Conservation (phyloP, 2,113 vertebrate genomes). For the Morphnarchus princeps region DNA sequence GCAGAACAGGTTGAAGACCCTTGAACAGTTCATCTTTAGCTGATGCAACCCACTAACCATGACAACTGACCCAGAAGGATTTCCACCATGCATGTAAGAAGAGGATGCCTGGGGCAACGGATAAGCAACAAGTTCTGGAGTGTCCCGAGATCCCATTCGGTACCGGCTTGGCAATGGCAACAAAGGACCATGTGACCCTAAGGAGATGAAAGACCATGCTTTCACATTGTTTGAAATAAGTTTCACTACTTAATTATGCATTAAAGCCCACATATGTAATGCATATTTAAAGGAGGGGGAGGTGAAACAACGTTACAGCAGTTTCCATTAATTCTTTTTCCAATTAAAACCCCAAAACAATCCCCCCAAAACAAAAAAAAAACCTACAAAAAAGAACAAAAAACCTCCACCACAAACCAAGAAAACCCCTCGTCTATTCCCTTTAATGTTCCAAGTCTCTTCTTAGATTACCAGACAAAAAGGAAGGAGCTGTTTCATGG, state of each 20-base stretch:
- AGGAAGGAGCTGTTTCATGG: not conserved
- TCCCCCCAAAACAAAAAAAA: not conserved
- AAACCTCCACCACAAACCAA: not conserved
- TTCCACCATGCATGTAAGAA: conserved; percentile 86
- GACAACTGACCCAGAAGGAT: conserved; percentile 87
- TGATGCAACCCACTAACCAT: conserved; percentile 96
- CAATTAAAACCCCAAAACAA: not conserved
- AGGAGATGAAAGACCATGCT: not conserved
- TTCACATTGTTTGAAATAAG: not conserved
- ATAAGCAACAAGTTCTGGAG: conserved; percentile 94
- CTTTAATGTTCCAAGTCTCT: not conserved
- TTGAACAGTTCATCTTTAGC: conserved; percentile 95
- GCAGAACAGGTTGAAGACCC: conserved; percentile 97
- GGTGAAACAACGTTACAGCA: not conserved
- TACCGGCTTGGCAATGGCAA: conserved; percentile 91
- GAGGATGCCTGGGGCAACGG: conserved; percentile 89
- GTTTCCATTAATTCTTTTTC: not conserved
- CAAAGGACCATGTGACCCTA: conserved; percentile 89
- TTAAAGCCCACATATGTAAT: not conserved
- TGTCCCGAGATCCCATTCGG: conserved; percentile 86
- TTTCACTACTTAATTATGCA: not conserved
- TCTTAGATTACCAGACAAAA: not conserved
- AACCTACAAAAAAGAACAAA: not conserved
- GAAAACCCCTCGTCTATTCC: not conserved
- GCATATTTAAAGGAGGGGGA: not conserved